These are phyloP conservation scores for Benitochromis conjunctus DNA, from an alignment of 2,113 vertebrate genomes.

Conservation along the genomic window DNA sequence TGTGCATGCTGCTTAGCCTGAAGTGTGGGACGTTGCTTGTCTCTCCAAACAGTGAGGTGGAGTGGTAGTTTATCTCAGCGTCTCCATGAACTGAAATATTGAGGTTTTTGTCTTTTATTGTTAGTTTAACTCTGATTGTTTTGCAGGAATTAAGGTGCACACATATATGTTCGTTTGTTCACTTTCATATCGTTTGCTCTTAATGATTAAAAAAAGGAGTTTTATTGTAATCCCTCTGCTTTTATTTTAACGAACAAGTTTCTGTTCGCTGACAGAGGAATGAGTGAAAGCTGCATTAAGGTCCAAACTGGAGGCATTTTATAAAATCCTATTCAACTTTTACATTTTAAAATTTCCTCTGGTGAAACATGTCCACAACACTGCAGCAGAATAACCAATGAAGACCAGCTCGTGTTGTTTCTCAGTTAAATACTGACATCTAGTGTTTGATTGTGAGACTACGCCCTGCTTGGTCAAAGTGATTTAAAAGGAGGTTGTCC, in stretches of 20 bases:
- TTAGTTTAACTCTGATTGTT: neutral
- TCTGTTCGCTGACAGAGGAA: neutral
- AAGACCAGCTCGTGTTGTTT: neutral
- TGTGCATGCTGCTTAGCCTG: conserved; percentile 54
- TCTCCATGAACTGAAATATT: neutral
- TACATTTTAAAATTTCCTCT: neutral
- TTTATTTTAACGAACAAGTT: neutral
- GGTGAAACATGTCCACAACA: neutral
- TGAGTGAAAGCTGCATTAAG: neutral
- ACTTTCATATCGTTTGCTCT: neutral
- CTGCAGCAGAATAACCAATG: neutral
- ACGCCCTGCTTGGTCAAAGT: neutral
- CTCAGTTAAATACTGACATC: conserved; percentile 17
- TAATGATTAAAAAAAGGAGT: neutral
- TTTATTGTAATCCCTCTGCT: neutral
- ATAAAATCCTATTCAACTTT: neutral
- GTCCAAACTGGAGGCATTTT: neutral
- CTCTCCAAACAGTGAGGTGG: conserved; percentile 46
- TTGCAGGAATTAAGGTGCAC: neutral
- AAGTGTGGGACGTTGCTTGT: conserved; percentile 37
- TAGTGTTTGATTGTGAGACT: conserved; percentile 9
- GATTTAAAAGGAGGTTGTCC: conserved; percentile 41
- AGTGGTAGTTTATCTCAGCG: conserved; percentile 35
- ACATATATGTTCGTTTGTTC: neutral
- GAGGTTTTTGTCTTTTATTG: neutral